Evolutionary conservation across 2,113 vertebrate species (phyloP).

Genomic region (Enhydra lutris): DNA sequence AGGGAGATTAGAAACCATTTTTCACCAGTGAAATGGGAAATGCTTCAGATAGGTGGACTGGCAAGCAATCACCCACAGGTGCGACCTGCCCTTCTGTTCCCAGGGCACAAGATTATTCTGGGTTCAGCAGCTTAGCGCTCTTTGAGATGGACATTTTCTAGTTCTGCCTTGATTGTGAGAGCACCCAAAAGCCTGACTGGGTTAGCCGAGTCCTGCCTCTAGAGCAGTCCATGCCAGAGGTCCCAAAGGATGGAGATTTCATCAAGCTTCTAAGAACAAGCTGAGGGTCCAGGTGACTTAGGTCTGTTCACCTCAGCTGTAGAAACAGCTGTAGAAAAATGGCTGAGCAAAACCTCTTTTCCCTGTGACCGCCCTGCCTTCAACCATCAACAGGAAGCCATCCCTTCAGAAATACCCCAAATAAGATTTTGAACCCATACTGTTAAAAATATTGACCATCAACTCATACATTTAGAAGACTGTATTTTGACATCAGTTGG

Average conservation of each 20-base stretch:
- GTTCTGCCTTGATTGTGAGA: background rate
- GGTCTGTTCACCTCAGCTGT: background rate
- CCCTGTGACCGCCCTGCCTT: background rate
- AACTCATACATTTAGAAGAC: background rate
- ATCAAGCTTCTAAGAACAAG: background rate
- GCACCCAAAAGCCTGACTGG: background rate
- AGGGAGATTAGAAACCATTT: background rate
- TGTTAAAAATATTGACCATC: background rate
- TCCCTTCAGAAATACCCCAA: background rate
- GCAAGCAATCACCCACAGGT: background rate
- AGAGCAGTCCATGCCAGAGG: background rate
- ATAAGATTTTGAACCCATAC: background rate
- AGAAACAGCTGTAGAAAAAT: background rate
- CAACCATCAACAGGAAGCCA: background rate
- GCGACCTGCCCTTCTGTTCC: background rate
- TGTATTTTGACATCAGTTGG: background rate
- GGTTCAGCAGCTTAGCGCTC: background rate
- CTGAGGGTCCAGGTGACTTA: background rate
- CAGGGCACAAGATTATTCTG: background rate
- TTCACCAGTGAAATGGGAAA: background rate
- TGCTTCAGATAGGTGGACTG: background rate
- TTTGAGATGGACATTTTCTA: background rate
- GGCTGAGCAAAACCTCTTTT: background rate
- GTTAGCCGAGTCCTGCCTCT: background rate
- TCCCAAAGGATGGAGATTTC: background rate